Evolutionary conservation across 1,140 invertebrate species (phyloP).

Genomic region (Triops cancriformis): DNA sequence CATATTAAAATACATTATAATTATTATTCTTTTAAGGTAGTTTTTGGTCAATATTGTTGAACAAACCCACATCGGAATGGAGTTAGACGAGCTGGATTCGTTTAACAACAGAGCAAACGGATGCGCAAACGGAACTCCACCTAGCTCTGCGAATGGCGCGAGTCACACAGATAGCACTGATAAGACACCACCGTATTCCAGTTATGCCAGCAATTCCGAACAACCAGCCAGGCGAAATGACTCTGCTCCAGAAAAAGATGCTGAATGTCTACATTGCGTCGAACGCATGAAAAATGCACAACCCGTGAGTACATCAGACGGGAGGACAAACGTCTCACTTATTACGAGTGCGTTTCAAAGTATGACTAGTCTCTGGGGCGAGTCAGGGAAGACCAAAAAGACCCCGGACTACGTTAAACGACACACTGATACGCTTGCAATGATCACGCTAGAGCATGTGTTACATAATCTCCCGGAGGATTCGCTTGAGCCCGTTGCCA

Average conservation of each 20-base stretch:
- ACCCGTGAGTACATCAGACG: neutral
- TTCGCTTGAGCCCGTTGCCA: neutral
- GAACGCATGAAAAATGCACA: neutral
- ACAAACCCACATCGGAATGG: neutral
- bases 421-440: neutral
- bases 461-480: neutral
- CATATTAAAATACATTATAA: too few relatives aligned
- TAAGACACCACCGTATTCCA: neutral
- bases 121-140: neutral
- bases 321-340: neutral
- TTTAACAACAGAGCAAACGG: neutral
- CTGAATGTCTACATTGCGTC: neutral
- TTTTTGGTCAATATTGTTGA: neutral
- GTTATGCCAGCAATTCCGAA: neutral
- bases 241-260: neutral
- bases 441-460: neutral
- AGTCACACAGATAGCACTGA: neutral
- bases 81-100: neutral
- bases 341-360: neutral
- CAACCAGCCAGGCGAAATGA: neutral
- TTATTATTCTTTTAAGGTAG: too few relatives aligned
- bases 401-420: neutral
- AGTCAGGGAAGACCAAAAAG: neutral
- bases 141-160: neutral
- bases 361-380: neutral